Base-by-base conservation (phyloP, 1,140 invertebrate species). In the Tigriopus japonicus region DNA sequence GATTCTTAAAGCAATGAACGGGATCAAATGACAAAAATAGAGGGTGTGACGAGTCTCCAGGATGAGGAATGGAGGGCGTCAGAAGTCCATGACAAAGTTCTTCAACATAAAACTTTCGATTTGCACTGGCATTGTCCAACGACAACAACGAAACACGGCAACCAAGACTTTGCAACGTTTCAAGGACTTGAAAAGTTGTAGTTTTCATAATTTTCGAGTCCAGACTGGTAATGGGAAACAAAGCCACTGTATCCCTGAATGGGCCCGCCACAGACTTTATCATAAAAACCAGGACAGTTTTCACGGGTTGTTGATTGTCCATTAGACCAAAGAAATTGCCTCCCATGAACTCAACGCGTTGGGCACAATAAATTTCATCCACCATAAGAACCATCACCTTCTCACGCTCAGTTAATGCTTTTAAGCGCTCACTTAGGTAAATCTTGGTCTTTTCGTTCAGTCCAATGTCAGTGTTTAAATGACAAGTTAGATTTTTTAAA, bases 341-440 rank as follows among this genome's bases (percentile, higher is more conserved):
- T 21, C 52, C 17, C 19, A 54, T 28, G 35, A 54, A 54, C 52
- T 54, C 52, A 10, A 54, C 52, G 5, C 52, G 21, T 54, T 54
- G 52, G 35, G 52, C 52, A 15, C 19, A 54, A 15, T 54, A 54
- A 54, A 54, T 54, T 21, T 54, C 17, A 23, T 54, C 52, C 13
- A 54, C 35, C 17, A 54, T 54, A 6, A 54, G 17, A 3, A 28
- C 35, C 52, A 54, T 28, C n/a, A 23, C 21, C 17, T 54, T 54
- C 13, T 54, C 52, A 23, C 52, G 28, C 28, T 35, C 28, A 35
- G 3, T 35, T 35, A 35, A 35, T 5, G 28, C 3, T 9, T 35
- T 35, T 35, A 35, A 35, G 9, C 28, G 28, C 28, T 35, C 28
- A 35, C 28, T 35, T 35, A 35, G 9, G 9, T 35, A 35, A 3